Conservation (phyloP, 2,113 vertebrate genomes). For the Macrotis lagotis region DNA sequence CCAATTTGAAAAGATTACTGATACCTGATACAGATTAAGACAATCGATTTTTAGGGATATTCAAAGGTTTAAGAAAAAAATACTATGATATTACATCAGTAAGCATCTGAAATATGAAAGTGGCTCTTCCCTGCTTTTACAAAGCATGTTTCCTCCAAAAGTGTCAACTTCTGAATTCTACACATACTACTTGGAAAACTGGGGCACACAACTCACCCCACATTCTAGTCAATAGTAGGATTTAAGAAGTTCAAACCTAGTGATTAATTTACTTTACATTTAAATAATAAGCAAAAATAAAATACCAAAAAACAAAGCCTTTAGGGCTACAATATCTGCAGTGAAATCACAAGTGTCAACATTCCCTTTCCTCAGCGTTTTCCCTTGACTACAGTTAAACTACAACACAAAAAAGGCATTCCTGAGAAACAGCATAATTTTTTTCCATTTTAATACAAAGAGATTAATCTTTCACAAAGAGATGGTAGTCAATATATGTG, state of each 20-base stretch:
- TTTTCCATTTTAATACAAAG: neutral
- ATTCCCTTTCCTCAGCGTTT: neutral
- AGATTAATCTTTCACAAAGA: neutral
- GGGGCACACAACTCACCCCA: neutral
- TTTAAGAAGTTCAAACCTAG: too few relatives aligned
- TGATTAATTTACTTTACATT: neutral
- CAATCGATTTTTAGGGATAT: neutral
- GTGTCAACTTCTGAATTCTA: neutral
- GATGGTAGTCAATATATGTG: neutral
- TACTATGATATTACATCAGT: slow-evolving; percentile 1
- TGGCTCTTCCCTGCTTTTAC: slow-evolving; percentile 5
- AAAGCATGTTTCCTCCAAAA: neutral
- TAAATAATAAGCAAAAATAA: slow-evolving; percentile 21
- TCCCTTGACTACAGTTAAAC: slow-evolving; percentile 12
- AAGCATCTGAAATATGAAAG: neutral
- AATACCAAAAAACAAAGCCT: slow-evolving; percentile 23
- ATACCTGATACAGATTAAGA: neutral
- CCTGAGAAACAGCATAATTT: neutral
- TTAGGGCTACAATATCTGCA: neutral
- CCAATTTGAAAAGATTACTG: neutral
- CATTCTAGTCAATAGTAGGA: neutral
- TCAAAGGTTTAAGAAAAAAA: neutral
- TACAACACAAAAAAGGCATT: neutral
- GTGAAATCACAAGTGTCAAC: slow-evolving; percentile 29
- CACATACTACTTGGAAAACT: neutral